phyloP scores from a whole-genome alignment of 1,140 invertebrate species.

The Drosophila tani region DNA sequence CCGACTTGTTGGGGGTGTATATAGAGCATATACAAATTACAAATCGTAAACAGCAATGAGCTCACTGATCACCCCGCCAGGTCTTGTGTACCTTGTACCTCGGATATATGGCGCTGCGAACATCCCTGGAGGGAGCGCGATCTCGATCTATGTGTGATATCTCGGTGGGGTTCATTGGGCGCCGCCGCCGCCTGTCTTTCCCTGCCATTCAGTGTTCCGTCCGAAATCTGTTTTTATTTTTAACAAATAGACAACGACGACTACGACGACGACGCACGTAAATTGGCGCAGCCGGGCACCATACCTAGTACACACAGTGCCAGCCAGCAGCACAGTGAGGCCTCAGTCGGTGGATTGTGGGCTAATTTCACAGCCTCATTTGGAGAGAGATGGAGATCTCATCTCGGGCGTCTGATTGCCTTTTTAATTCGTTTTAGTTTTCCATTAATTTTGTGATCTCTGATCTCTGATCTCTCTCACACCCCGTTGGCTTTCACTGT shows the following conservation, averaged over 20 bases:
- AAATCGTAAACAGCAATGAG: slow-evolving; percentile 72
- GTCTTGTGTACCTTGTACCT: slow-evolving; percentile 51
- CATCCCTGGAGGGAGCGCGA: slow-evolving; percentile 23
- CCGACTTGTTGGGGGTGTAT: slow-evolving; percentile 33
- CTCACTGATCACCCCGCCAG: slow-evolving; percentile 55
- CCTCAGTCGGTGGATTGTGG: neutral
- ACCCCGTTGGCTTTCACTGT: slow-evolving; percentile 44
- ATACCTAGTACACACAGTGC: slow-evolving; percentile 50
- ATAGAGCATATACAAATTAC: slow-evolving; percentile 49
- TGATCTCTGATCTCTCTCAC: slow-evolving; percentile 21
- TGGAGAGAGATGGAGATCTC: neutral
- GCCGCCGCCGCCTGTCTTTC: slow-evolving; percentile 13
- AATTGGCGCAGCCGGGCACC: slow-evolving; percentile 68
- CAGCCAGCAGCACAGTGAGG: slow-evolving; percentile 50
- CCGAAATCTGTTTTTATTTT: slow-evolving; percentile 78
- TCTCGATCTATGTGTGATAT: slow-evolving; percentile 34
- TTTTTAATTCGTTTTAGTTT: slow-evolving; percentile 31
- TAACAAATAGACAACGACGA: slow-evolving; percentile 64
- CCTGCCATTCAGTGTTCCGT: slow-evolving; percentile 45
- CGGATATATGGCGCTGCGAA: slow-evolving; percentile 27
- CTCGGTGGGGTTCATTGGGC: slow-evolving; percentile 44
- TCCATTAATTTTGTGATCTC: slow-evolving; percentile 38
- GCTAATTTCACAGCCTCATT: neutral
- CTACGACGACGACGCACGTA: slow-evolving; percentile 65
- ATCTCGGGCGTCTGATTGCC: slow-evolving; percentile 21